A percentile compares a stretch with the other conserved stretches of the same genome.
Conservation (phyloP, 2,113 vertebrate genomes). For the Merops nubicus region DNA sequence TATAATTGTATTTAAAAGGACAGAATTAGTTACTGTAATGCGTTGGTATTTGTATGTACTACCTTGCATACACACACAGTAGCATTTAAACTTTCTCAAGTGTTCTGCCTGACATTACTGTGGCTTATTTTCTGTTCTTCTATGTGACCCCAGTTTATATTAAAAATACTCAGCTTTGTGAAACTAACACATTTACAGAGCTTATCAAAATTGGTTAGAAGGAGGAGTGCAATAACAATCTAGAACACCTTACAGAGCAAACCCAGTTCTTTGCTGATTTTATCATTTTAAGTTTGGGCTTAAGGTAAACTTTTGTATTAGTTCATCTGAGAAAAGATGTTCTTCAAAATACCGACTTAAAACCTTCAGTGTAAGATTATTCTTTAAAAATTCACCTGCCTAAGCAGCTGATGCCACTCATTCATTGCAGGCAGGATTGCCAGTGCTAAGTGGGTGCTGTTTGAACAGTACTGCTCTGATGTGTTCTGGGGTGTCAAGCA, state of each 20-base stretch:
- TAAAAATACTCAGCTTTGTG: not conserved
- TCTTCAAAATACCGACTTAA: not conserved
- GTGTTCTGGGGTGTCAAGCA: not conserved
- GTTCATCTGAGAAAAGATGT: not conserved
- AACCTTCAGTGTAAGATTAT: not conserved
- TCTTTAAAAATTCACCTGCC: not conserved
- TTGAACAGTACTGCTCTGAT: not conserved
- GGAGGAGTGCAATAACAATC: not conserved
- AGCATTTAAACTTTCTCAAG: not conserved
- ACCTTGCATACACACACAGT: not conserved
- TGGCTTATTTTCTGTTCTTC: not conserved
- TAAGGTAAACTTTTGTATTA: not conserved
- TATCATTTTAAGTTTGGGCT: not conserved
- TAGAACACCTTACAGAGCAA: not conserved
- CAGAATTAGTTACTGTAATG: not conserved
- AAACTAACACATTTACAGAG: not conserved
- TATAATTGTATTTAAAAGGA: not conserved
- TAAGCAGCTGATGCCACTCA: not conserved
- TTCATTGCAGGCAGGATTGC: not conserved
- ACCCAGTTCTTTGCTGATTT: rapidly evolving
- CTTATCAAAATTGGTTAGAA: not conserved
- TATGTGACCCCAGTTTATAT: not conserved
- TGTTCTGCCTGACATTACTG: not conserved
- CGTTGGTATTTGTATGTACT: not conserved
- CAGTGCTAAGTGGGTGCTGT: not conserved